Evolutionary conservation across 2,888 invertebrate genomes (phyloP).

Genomic region (Xanthorhoe spadicearia): DNA sequence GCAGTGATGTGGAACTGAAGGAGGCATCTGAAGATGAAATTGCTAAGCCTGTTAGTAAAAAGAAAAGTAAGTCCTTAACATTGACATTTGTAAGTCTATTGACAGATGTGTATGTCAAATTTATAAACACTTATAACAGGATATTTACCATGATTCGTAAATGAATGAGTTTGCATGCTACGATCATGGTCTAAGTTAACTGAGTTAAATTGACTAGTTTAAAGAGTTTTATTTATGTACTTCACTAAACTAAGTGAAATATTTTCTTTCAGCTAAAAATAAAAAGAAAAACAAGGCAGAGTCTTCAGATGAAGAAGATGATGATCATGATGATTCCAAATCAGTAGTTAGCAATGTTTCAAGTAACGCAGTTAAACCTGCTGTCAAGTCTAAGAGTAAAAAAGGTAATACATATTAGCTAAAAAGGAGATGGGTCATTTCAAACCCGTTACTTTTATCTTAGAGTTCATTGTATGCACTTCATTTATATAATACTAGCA

Average conservation of each 20-base stretch:
- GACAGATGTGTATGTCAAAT: too few relatives aligned
- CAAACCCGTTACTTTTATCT: too few relatives aligned
- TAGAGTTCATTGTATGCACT: too few relatives aligned
- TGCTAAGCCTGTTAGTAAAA: constrained; percentile 73
- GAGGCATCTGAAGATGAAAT: constrained; percentile 74
- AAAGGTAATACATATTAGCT: constrained; percentile 56
- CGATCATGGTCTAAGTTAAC: too few relatives aligned
- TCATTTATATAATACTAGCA: too few relatives aligned
- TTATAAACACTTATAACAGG: too few relatives aligned
- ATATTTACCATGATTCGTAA: too few relatives aligned
- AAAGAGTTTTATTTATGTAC: neutral
- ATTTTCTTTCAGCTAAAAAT: constrained; percentile 62
- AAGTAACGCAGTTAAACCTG: constrained; percentile 61
- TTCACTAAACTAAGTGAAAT: neutral
- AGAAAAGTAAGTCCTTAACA: constrained; percentile 67
- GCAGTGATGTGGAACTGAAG: constrained; percentile 77
- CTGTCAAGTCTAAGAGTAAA: constrained; percentile 63
- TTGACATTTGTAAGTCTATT: too few relatives aligned
- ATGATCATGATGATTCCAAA: constrained; percentile 65
- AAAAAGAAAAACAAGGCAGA: constrained; percentile 77
- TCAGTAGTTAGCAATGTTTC: constrained; percentile 73
- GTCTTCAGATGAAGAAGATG: constrained; percentile 81
- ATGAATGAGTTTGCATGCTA: too few relatives aligned
- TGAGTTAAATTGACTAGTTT: too few relatives aligned
- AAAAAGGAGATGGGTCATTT: too few relatives aligned